Evolutionary conservation across 2,113 vertebrate genomes (phyloP).

Genomic region (Bettongia penicillata): DNA sequence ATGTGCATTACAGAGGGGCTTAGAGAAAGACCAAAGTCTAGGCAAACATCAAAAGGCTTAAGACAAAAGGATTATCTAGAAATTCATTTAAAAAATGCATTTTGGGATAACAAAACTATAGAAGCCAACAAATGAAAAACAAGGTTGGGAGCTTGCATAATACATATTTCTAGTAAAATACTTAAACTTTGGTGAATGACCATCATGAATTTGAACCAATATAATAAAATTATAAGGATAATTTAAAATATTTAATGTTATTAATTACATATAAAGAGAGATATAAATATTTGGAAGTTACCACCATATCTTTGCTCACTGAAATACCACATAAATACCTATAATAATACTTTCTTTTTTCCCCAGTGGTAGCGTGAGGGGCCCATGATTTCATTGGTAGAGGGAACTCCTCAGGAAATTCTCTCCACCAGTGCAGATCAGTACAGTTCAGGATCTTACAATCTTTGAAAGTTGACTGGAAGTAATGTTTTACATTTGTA

Average conservation of each 20-base stretch:
- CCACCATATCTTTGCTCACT: not conserved
- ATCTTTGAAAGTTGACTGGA: not conserved
- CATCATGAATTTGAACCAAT: conserved; percentile 30
- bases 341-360: not conserved
- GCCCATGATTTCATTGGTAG: not conserved
- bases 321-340: not conserved
- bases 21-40: conserved; percentile 30
- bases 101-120: conserved; percentile 21
- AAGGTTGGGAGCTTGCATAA: not conserved
- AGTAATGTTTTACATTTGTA: not conserved
- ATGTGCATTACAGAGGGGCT: conserved; percentile 48
- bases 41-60: conserved; percentile 45
- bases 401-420: not conserved
- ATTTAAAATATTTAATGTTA: not conserved
- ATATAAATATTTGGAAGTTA: not conserved
- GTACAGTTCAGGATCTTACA: not conserved
- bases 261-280: not conserved
- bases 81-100: not conserved
- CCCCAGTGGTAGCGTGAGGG: not conserved
- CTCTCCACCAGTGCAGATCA: not conserved
- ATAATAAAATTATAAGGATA: not conserved
- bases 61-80: conserved; percentile 25
- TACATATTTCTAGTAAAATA: conserved; percentile 14
- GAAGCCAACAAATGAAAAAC: conserved; percentile 23
- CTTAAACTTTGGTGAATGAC: conserved; percentile 27